These are phyloP conservation scores for Clarias fuscus DNA, from an alignment of 2,797 vertebrate genomes.

Conservation along the genomic window DNA sequence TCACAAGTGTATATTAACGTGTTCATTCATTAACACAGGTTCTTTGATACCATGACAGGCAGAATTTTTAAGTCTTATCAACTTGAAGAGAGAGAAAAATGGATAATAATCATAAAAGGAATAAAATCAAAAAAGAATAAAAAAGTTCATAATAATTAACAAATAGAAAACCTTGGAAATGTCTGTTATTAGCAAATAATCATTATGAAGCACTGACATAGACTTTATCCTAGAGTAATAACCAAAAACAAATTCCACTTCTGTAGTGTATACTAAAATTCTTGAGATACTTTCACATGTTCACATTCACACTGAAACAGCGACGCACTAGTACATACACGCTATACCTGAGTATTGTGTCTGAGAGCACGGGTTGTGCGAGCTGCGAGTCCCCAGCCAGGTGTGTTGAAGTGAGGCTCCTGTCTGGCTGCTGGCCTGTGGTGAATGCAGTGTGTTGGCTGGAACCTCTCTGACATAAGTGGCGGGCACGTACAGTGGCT, in stretches of 20 bases:
- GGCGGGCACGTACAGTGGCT: constrained; percentile 86
- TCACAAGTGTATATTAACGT: neutral
- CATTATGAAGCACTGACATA: neutral
- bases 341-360: constrained; percentile 50
- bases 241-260: neutral
- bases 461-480: constrained; percentile 83
- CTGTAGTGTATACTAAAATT: neutral
- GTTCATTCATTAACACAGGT: neutral
- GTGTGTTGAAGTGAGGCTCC: constrained; percentile 50
- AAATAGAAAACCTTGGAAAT: neutral
- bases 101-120: neutral
- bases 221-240: neutral
- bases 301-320: neutral
- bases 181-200: neutral
- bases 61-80: neutral
- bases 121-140: neutral
- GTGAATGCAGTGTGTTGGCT: constrained; percentile 63
- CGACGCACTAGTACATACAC: neutral
- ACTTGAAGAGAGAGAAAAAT: neutral
- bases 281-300: neutral
- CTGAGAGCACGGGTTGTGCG: constrained; percentile 48
- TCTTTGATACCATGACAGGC: neutral
- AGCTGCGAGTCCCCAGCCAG: constrained; percentile 61
- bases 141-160: neutral
- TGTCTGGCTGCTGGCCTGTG: constrained; percentile 59